phyloP scores from a whole-genome alignment of 2,113 vertebrate genomes.

The Hystrix brachyura region DNA sequence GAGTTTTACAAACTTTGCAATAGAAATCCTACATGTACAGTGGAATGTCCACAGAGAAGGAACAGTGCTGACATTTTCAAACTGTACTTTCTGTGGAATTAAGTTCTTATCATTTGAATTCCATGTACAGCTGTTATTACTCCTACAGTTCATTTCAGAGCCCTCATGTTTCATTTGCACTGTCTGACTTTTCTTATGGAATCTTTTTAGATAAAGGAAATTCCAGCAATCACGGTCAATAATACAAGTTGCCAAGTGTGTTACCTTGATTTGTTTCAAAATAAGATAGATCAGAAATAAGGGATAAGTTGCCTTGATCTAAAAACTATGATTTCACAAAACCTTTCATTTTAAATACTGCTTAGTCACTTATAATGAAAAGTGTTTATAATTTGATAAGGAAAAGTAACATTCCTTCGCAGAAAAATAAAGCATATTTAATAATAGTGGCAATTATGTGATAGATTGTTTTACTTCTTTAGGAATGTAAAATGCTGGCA shows the following conservation, averaged over 20 bases:
- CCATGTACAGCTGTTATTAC: neutral
- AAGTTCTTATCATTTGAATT: neutral
- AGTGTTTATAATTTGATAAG: neutral
- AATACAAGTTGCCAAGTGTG: neutral
- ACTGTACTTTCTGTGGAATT: constrained; percentile 40
- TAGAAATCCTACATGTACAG: constrained; percentile 52
- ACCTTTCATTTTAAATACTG: constrained; percentile 14
- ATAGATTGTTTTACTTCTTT: neutral
- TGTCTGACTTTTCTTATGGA: neutral
- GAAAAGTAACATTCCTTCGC: neutral
- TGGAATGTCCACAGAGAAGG: constrained; percentile 16
- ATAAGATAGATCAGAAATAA: neutral
- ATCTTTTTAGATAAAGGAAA: constrained; percentile 18
- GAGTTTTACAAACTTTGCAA: constrained; percentile 41
- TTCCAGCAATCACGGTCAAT: neutral
- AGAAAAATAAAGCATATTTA: neutral
- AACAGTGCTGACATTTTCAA: constrained; percentile 18
- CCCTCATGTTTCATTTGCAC: neutral
- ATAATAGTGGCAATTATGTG: neutral
- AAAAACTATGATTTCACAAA: neutral
- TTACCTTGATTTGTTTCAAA: constrained; percentile 27
- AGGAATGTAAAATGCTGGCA: neutral
- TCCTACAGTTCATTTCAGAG: neutral
- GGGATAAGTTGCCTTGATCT: neutral
- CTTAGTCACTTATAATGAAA: neutral